Conservation (phyloP, 2,797 vertebrate genomes). For the Myripristis murdjan region DNA sequence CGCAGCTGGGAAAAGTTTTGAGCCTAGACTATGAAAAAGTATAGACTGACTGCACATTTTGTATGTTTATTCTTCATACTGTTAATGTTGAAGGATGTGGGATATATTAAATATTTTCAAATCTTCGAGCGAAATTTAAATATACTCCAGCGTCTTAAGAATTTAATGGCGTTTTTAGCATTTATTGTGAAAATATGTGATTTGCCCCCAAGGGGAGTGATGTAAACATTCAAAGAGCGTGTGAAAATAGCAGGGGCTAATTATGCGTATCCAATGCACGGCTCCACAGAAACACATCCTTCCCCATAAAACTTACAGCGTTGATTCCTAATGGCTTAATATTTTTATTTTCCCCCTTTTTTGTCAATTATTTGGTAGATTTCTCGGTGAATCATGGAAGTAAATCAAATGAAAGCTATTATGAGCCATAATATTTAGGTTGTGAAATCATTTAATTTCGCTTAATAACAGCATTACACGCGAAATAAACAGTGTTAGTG, state of each 20-base stretch:
- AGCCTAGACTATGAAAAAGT: conserved; percentile 8
- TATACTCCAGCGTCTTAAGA: conserved; percentile 11
- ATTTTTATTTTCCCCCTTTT: conserved; percentile 41
- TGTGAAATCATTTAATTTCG: conserved; percentile 41
- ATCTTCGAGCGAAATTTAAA: conserved; percentile 13
- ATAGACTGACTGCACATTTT: not conserved
- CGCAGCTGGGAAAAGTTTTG: conserved; percentile 50
- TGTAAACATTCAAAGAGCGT: conserved; percentile 79
- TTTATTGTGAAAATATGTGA: conserved; percentile 72
- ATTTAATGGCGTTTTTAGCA: conserved; percentile 22
- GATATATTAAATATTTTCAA: conserved; percentile 7
- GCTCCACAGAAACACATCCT: conserved; percentile 65
- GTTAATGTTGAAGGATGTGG: not conserved
- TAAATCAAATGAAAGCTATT: conserved; percentile 39
- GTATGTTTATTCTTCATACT: conserved; percentile 6
- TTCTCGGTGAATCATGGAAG: conserved; percentile 62
- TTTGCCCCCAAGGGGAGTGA: conserved; percentile 76
- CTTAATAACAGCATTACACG: conserved; percentile 4
- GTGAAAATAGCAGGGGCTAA: conserved; percentile 79
- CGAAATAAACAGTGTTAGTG: not conserved
- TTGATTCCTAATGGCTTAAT: conserved; percentile 48
- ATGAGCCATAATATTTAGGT: conserved; percentile 49
- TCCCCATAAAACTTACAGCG: conserved; percentile 63
- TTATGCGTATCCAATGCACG: conserved; percentile 80
- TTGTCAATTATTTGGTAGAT: conserved; percentile 47